These are phyloP conservation scores for Disparrhopalites patrizii DNA, from an alignment of 2,888 invertebrate genomes.

Conservation along the genomic window DNA sequence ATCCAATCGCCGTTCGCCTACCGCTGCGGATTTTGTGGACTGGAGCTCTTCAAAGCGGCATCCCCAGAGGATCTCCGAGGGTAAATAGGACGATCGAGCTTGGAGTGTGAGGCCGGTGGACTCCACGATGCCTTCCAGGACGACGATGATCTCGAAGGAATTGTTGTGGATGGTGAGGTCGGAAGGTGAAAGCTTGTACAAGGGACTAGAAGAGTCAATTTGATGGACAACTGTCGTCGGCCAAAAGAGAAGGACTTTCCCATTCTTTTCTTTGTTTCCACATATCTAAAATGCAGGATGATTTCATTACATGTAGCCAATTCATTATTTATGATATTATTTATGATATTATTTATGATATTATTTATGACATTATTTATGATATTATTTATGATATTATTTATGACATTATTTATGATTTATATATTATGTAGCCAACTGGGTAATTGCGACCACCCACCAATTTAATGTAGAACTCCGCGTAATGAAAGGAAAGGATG, in stretches of 20 bases:
- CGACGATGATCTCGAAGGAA: conserved; percentile 75
- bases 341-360: neutral
- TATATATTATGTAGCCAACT: too few relatives aligned
- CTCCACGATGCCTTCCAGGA: conserved; percentile 78
- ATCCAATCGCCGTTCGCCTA: conserved; percentile 15
- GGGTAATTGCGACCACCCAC: too few relatives aligned
- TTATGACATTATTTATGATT: too few relatives aligned
- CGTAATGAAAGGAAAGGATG: too few relatives aligned
- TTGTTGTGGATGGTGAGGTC: conserved; percentile 72
- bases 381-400: neutral
- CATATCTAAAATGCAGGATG: neutral
- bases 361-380: neutral
- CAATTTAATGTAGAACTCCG: too few relatives aligned
- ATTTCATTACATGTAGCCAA: neutral
- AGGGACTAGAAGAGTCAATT: conserved; percentile 77
- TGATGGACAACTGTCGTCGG: conserved; percentile 87
- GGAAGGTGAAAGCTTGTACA: conserved; percentile 81
- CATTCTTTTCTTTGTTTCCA: conserved; percentile 54
- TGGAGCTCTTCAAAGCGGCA: conserved; percentile 8
- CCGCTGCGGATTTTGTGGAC: neutral
- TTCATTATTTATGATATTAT: neutral
- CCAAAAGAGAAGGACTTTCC: conserved; percentile 91
- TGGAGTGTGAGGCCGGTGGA: conserved; percentile 59
- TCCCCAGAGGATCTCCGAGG: conserved; percentile 29
- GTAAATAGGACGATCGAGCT: conserved; percentile 32